Evolutionary conservation across 2,113 vertebrate species (phyloP), one percentile per base, ranked within the genome.

Genomic region (Carollia perspicillata): DNA sequence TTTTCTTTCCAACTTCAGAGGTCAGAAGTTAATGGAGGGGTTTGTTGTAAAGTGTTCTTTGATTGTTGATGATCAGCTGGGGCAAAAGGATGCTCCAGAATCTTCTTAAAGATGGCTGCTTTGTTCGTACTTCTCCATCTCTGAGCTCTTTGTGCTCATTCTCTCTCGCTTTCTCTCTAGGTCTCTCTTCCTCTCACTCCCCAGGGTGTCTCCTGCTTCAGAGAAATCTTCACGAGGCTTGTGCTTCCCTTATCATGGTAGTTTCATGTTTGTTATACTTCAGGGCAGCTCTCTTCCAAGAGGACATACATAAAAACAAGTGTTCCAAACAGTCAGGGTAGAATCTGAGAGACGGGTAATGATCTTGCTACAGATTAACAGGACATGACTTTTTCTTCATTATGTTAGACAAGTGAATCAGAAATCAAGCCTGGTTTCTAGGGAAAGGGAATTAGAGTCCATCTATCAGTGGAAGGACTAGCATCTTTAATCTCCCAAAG

Each of bases 91-190:
- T 58, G 12, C 12, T 58, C 53, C 13, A 63, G 30, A 1, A 18
- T 23, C 16, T 4, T 47, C 68, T 55, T 40, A 53, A 49, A 33
- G 10, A 40, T 51, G 13, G 17, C 28, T 40, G 53, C 28, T 71
- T 85, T 3, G 55, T 47, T 63, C 3, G 2, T 18, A 49, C 49
- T 63, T 75, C 92, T 63, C 16, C 9, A 22, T 1, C 51, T 78
- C 51, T 23, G 58, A 72, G 16, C 2, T n/a, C 16, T 22, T 69
- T 22, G 20, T 1, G 7, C 0, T 42, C 20, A 14, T 0, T 44
- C 37, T 81, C 3, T 40, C 26, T n/a, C 17, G 18, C 14, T 47
- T 5, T 28, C 22, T 20, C 33, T 23, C 68, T 14, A 8, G 16
- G 30, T 44, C 14, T 33, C 23, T 23, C 33, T 49, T 6, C 6